Base-by-base conservation (phyloP, 2,113 vertebrate species). In the Zapornia atra region DNA sequence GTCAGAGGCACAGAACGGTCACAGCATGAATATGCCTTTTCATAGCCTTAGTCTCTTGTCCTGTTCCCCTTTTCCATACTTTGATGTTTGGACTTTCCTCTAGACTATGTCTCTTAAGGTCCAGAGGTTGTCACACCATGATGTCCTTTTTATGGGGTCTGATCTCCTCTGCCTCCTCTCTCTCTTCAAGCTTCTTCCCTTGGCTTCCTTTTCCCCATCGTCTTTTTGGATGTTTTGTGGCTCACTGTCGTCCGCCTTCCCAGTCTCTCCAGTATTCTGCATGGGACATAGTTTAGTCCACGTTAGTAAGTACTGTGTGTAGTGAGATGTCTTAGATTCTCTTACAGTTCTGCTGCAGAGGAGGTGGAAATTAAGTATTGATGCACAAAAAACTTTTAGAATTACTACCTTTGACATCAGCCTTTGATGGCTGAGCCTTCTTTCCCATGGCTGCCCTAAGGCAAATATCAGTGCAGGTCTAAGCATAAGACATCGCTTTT, bases 241-340 rank as follows among this genome's bases (percentile, higher is more conserved):
- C 33, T 83, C 38, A 6, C 13, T 60, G 12, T 34, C 4, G 5
- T 65, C 28, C 2, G 4, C 14, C 3, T 12, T 86, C 22, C 19
- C 34, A 33, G 34, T 5, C 0, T 77, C 22, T 77, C 17, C 4
- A 8, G 6, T 56, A 26, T 65, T 84, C 50, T 94, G 64, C 16
- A 31, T 0, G 12, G 34, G 11, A 83, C 0, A 0, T 18, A 20
- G 33, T 10, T 56, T 82, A 57, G 15, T 28, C 16, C 28, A 3
- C 1, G 1, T 3, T 86, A 83, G 46, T 36, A 80, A 72, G n/a
- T 25, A 26, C 6, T 22, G 18, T 51, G 14, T 17, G 8, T 53
- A 61, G 20, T 3, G 40, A 82, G 29, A 8, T 33, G 13, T 44
- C 38, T 66, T 81, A 77, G 87, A 61, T 90, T 84, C 73, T 78